Base-by-base conservation (phyloP, 2,113 vertebrate genomes). In the Pampusana beccarii region DNA sequence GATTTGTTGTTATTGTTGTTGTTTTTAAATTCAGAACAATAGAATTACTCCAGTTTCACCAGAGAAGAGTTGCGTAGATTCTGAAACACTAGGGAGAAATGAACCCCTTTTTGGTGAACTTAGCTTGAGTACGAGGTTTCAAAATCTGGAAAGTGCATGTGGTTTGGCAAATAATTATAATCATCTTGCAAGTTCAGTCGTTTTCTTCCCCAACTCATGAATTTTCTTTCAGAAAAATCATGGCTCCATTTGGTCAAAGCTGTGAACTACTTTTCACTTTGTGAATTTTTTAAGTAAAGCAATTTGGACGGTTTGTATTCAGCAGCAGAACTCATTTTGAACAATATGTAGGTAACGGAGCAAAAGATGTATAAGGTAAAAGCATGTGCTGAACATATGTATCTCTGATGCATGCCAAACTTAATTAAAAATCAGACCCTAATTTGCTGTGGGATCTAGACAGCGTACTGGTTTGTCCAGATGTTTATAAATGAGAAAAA, bases 371-470 rank as follows among this genome's bases (percentile, higher is more conserved):
- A 64, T 91, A 97, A 94, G 66, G 71, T 96, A 85, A 80, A 97
- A 97, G 93, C 95, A 97, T 91, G 73, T 97, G 96, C 73, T 93
- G 93, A 97, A 87, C 97, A 97, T 97, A 97, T 96, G 97, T 85
- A 93, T 20, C 24, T 95, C 74, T 93, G 64, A 95, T 94, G 92
- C 86, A 81, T 84, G 93, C 80, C 96, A 97, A 93, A 88, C 70
- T 64, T 92, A 95, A 96, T 97, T 96, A 97, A 96, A 97, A 95
- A 94, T 97, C 95, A 96, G 77, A 65, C 46, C 51, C 34, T 84
- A 81, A 81, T 94, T 94, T 97, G 92, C 66, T 96, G 70, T 95
- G 85, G 86, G 86, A 93, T 94, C 86, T 92, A 95, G 88, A 90
- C 80, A 74, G 90, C 18, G 0, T 62, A 92, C 58, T 66, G 80